Conservation (phyloP, 2,888 invertebrate genomes). For the Acronicta leporina region DNA sequence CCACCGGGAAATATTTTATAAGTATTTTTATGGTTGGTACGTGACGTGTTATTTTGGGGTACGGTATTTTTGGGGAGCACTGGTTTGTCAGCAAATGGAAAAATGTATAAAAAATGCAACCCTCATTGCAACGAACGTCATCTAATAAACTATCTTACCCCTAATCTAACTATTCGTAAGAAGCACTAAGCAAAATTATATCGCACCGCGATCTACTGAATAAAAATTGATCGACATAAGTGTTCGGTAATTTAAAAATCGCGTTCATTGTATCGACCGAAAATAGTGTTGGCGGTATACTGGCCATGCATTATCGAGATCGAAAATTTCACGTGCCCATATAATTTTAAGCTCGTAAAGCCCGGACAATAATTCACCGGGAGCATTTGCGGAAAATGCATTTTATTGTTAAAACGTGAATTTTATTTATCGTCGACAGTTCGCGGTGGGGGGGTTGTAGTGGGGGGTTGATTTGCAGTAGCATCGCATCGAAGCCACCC, state of each 20-base stretch:
- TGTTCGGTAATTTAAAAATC: constrained; percentile 58
- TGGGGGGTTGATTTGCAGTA: constrained; percentile 86
- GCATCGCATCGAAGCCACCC: constrained; percentile 86
- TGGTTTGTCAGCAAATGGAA: constrained; percentile 68
- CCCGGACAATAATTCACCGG: constrained; percentile 86
- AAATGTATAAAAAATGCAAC: constrained; percentile 75
- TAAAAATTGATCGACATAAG: constrained; percentile 54
- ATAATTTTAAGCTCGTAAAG: constrained; percentile 89
- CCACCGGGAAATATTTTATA: constrained; percentile 86
- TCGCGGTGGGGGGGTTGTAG: constrained; percentile 74
- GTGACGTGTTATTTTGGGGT: constrained; percentile 78
- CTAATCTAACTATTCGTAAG: constrained; percentile 25
- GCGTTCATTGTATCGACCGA: constrained; percentile 64
- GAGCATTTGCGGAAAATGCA: constrained; percentile 89
- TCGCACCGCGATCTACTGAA: constrained; percentile 40
- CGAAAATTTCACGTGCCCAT: constrained; percentile 88
- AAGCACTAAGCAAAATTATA: constrained; percentile 41
- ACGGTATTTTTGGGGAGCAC: constrained; percentile 62
- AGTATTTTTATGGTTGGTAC: constrained; percentile 83
- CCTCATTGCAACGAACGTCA: constrained; percentile 53
- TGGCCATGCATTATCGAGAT: constrained; percentile 85
- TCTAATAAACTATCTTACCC: constrained; percentile 28
- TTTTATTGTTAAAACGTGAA: constrained; percentile 90
- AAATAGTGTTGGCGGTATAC: constrained; percentile 79
- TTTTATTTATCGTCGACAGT: constrained; percentile 89